Evolutionary conservation across 1,140 invertebrate genomes (phyloP).

Genomic region (Bombus balteatus): DNA sequence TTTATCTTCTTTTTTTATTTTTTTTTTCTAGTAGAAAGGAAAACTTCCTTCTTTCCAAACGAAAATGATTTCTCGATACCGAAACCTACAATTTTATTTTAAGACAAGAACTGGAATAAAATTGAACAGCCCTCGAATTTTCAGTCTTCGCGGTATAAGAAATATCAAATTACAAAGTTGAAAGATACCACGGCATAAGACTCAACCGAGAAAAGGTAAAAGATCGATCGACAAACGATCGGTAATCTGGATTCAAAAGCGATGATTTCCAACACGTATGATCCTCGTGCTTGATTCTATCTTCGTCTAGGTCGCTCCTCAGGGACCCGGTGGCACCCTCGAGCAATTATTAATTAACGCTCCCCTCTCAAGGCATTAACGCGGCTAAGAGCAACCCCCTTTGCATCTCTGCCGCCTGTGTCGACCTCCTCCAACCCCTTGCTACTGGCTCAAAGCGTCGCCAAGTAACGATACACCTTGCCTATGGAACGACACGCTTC

Average conservation of each 20-base stretch:
- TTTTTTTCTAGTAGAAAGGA: no score
- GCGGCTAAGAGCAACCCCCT: slow-evolving; percentile 79
- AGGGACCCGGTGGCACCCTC: slow-evolving; percentile 72
- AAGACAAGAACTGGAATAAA: neutral
- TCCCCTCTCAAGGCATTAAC: slow-evolving; percentile 80
- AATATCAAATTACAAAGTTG: no score
- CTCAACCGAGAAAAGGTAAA: neutral
- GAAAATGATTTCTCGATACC: no score
- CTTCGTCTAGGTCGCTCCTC: slow-evolving; percentile 63
- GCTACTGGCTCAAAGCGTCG: slow-evolving; percentile 74
- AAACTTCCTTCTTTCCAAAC: neutral
- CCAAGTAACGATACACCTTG: slow-evolving; percentile 81
- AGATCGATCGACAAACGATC: slow-evolving; percentile 54
- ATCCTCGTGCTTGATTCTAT: slow-evolving; percentile 41
- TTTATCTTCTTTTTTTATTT: no score
- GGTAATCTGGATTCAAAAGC: slow-evolving; percentile 50
- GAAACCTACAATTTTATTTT: neutral
- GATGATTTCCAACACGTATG: slow-evolving; percentile 58
- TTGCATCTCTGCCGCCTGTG: slow-evolving; percentile 68
- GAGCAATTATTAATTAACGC: slow-evolving; percentile 83
- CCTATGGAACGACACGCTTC: slow-evolving; percentile 65
- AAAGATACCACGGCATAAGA: neutral
- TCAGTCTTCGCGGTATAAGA: no score
- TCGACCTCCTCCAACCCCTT: slow-evolving; percentile 71
- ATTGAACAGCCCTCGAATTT: no score